phyloP scores from a whole-genome alignment of 2,888 invertebrate species.

The Masnerella sp. region DNA sequence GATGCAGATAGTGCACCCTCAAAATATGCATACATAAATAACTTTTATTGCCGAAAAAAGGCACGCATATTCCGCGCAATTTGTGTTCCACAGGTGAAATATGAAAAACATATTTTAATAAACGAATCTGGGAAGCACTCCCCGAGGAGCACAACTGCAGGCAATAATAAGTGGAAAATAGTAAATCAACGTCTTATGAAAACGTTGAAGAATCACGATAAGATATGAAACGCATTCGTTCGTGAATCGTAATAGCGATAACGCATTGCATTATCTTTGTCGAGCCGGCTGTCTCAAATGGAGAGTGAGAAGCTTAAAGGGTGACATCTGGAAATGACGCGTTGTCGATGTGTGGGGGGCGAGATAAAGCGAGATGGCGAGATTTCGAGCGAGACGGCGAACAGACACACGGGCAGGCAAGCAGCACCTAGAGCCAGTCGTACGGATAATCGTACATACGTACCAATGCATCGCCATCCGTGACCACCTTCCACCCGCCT shows the following conservation, averaged over 20 bases:
- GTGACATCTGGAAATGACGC: slow-evolving; percentile 71
- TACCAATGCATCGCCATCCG: slow-evolving; percentile 60
- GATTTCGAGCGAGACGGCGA: slow-evolving; percentile 34
- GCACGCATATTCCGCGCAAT: no score
- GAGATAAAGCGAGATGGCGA: slow-evolving; percentile 29
- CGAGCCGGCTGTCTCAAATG: slow-evolving; percentile 62
- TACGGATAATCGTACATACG: slow-evolving; percentile 57
- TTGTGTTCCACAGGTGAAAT: no score
- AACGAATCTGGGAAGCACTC: no score
- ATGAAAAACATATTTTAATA: no score
- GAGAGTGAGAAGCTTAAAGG: slow-evolving; percentile 63
- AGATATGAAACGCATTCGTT: slow-evolving; percentile 49
- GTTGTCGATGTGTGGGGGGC: slow-evolving; percentile 67
- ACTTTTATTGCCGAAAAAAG: no score
- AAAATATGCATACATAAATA: no score
- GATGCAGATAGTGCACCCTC: no score
- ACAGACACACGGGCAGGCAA: slow-evolving; percentile 28
- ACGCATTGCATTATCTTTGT: slow-evolving; percentile 55
- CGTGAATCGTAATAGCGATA: slow-evolving; percentile 58
- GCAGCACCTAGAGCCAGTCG: slow-evolving; percentile 54
- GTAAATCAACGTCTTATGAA: slow-evolving; percentile 48
- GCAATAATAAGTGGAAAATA: slow-evolving; percentile 1
- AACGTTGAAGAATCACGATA: slow-evolving; percentile 42
- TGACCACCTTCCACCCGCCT: slow-evolving; percentile 58
- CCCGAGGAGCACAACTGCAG: background rate